A percentile compares a stretch with the other conserved stretches of the same genome.
These are phyloP conservation scores for Halocynthia roretzi DNA, from an alignment of 23 tunicate species.

Conservation along the genomic window DNA sequence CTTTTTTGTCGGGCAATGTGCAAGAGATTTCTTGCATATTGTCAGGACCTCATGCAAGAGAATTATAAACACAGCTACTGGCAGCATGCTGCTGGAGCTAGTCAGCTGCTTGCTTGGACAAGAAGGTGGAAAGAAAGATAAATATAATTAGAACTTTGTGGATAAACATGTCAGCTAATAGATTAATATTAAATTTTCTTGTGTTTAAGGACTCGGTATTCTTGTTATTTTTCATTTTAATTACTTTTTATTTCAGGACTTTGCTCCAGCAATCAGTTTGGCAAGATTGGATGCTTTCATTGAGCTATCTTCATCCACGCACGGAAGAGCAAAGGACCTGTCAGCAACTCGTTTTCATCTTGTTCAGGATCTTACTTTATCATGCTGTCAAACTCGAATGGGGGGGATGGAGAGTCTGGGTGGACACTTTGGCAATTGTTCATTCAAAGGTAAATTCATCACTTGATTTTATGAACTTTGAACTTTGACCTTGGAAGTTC, in stretches of 20 bases:
- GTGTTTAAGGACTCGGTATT: too few species aligned
- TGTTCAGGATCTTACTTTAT: slow-evolving; percentile 76
- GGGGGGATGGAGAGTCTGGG: slow-evolving; percentile 99
- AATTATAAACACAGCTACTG: too few species aligned
- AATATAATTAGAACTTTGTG: too few species aligned
- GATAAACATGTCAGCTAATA: too few species aligned
- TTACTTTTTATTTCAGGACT: slow-evolving; percentile 12
- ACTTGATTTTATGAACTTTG: neutral
- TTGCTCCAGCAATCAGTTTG: slow-evolving; percentile 99
- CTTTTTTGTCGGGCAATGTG: too few species aligned
- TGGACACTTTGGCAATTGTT: slow-evolving; percentile 95
- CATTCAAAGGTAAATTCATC: slow-evolving; percentile 71
- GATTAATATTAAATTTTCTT: too few species aligned
- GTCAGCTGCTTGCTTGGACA: too few species aligned
- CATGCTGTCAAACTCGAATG: slow-evolving; percentile 96
- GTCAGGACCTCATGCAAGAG: too few species aligned
- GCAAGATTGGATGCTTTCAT: slow-evolving; percentile 97
- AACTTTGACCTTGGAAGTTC: neutral
- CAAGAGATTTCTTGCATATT: too few species aligned
- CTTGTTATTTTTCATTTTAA: too few species aligned
- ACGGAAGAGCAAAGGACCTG: slow-evolving; percentile 40
- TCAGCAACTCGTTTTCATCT: slow-evolving; percentile 76
- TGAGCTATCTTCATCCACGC: slow-evolving; percentile 57
- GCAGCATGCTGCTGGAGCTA: too few species aligned
- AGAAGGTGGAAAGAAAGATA: too few species aligned